phyloP scores from a whole-genome alignment of 1,140 invertebrate genomes.

The Lucilia sericata region DNA sequence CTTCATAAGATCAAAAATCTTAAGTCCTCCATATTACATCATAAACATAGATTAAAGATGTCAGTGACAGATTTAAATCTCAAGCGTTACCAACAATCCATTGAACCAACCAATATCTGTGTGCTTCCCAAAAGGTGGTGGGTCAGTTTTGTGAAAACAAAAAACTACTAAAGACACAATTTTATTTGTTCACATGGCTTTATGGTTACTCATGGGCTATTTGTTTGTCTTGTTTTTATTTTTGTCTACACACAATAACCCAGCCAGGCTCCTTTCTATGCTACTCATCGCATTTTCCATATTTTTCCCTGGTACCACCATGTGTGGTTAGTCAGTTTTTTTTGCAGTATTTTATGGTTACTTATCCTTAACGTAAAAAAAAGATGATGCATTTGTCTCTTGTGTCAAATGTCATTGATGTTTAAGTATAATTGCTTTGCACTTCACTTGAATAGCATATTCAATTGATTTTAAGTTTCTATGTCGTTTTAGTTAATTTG shows the following conservation, averaged over 20 bases:
- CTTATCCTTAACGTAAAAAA: not conserved
- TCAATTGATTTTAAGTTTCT: not conserved
- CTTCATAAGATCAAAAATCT: too few species aligned
- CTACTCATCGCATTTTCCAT: not conserved
- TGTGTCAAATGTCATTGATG: slow-evolving; percentile 20
- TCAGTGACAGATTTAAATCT: too few species aligned
- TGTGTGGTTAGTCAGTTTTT: not conserved
- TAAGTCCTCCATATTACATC: too few species aligned
- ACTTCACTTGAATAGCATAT: not conserved
- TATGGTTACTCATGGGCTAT: not conserved
- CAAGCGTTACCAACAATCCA: too few species aligned
- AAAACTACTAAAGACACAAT: not conserved
- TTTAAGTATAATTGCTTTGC: slow-evolving; percentile 22
- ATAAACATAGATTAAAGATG: too few species aligned
- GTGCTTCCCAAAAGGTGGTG: too few species aligned
- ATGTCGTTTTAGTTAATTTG: not conserved
- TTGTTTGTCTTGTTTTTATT: not conserved
- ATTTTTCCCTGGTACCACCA: not conserved
- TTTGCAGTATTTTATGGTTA: not conserved
- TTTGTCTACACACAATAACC: not conserved
- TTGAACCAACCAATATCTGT: too few species aligned
- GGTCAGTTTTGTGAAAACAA: too few species aligned
- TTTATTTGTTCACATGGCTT: not conserved
- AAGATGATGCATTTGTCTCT: slow-evolving; percentile 22
- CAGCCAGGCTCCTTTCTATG: not conserved